Evolutionary conservation across 2,797 vertebrate genomes (phyloP).

Genomic region (Malacoraja senta): DNA sequence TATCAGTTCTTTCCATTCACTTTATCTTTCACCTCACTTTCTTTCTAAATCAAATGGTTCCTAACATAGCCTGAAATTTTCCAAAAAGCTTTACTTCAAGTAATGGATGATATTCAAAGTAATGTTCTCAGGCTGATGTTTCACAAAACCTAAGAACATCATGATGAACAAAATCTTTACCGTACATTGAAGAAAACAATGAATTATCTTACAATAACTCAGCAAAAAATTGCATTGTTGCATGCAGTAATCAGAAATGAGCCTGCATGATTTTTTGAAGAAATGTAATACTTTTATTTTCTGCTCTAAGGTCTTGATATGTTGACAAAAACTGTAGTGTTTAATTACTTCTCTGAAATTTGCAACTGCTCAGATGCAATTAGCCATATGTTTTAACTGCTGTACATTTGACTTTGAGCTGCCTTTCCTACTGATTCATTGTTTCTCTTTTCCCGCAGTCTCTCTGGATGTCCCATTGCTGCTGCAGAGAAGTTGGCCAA

Average conservation of each 20-base stretch:
- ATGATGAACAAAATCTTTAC: neutral
- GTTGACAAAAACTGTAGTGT: neutral
- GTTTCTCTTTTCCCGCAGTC: slow-evolving; percentile 68
- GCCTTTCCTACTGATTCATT: slow-evolving; percentile 40
- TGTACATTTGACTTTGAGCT: neutral
- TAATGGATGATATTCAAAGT: neutral
- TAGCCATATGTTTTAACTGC: neutral
- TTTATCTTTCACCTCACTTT: slow-evolving; percentile 3
- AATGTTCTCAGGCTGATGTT: slow-evolving; percentile 19
- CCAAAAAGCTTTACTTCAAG: neutral
- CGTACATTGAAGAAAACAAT: neutral
- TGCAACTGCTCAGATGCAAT: neutral
- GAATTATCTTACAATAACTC: neutral
- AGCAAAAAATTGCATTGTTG: neutral
- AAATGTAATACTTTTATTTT: neutral
- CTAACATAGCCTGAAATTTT: neutral
- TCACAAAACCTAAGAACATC: neutral
- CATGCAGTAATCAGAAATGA: neutral
- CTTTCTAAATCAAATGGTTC: neutral
- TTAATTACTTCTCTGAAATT: neutral
- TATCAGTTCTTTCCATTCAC: neutral
- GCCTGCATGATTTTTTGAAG: neutral
- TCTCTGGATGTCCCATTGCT: slow-evolving; percentile 96
- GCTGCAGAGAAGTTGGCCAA: slow-evolving; percentile 97
- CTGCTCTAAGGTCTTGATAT: neutral